Evolutionary conservation across 1,140 invertebrate genomes (phyloP).

Genomic region (Planococcus citri): DNA sequence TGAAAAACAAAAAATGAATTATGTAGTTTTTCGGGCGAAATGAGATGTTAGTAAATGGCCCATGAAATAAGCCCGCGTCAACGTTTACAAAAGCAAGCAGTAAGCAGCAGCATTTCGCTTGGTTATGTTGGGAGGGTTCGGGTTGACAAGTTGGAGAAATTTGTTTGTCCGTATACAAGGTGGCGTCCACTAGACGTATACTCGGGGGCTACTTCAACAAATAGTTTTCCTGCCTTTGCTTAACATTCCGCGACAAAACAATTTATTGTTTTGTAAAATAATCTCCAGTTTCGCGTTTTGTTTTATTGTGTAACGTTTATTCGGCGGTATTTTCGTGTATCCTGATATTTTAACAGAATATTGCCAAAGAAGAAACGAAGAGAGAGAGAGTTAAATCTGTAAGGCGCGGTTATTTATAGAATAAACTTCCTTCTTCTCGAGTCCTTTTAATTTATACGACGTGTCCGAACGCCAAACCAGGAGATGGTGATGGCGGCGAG

Average conservation of each 20-base stretch:
- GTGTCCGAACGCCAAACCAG: too few relatives aligned
- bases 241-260: conserved; percentile 15
- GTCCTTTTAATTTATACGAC: conserved; percentile 4
- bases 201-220: background rate
- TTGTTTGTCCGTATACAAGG: conserved; percentile 10
- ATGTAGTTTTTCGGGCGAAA: conserved; percentile 3
- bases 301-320: conserved; percentile 6
- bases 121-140: conserved; percentile 6
- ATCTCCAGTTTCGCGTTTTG: conserved; percentile 10
- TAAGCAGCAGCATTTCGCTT: conserved; percentile 6
- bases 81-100: background rate
- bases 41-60: conserved; percentile 18
- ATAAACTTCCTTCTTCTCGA: background rate
- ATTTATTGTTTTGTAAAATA: conserved; percentile 18
- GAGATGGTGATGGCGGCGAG: too few relatives aligned
- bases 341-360: background rate
- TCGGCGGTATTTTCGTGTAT: background rate
- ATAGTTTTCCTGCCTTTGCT: conserved; percentile 11
- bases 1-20: conserved; percentile 16
- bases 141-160: conserved; percentile 15
- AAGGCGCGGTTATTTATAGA: background rate
- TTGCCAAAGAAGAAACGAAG: background rate
- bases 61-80: conserved; percentile 19
- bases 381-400: background rate
- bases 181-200: conserved; percentile 11